Evolutionary conservation across 2,888 invertebrate species (phyloP), one percentile per base, ranked within the genome.

Genomic region (Dyspetes luteomarginatus): DNA sequence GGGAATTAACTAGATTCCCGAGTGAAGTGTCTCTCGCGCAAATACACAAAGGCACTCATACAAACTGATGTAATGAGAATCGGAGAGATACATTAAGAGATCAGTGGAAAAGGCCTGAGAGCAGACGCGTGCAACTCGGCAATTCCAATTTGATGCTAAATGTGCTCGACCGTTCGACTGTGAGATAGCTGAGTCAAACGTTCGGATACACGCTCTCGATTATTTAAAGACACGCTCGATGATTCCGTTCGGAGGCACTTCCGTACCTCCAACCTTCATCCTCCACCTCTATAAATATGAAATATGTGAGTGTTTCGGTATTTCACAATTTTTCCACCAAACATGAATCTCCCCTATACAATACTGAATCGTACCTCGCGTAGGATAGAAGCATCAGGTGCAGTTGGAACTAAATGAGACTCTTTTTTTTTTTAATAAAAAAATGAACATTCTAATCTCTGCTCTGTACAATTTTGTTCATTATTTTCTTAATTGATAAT

Each of bases 1-100:
- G 55, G 45, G 24, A 64, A 73, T 64, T 73, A 65, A 55, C 55
- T 28, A 43, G 28, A 65, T 3, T 74, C 52, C 24, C 52, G 5
- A 26, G 45, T 15, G n/a, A 43, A 73, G 56, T 43, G 62, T 48
- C 56, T 45, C 22, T 4, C n/a, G 52, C 12, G 30, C 30, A 58
- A 58, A 58, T 7, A 36, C 58, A 36, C 36, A 36, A 5, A 2
- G 2, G 9, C 19, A 19, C 17, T 19, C 17, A 19, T 36, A 41
- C 4, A 62, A 22, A 62, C 15, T 26, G 15, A 45, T 1, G 24
- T 9, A 45, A 26, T 45, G 55, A 19, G n/a, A 56, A 56, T 64
- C 28, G 4, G 28, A 30, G n/a, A 7, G 45, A 73, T 56, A 30
- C 19, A 65, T 73, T 55, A n/a, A n/a, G 55, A 28, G 26, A 52